A percentile compares a stretch with the other conserved stretches of the same genome.
phyloP scores from a whole-genome alignment of 1,140 invertebrate genomes.

The Drosophila novamexicana region DNA sequence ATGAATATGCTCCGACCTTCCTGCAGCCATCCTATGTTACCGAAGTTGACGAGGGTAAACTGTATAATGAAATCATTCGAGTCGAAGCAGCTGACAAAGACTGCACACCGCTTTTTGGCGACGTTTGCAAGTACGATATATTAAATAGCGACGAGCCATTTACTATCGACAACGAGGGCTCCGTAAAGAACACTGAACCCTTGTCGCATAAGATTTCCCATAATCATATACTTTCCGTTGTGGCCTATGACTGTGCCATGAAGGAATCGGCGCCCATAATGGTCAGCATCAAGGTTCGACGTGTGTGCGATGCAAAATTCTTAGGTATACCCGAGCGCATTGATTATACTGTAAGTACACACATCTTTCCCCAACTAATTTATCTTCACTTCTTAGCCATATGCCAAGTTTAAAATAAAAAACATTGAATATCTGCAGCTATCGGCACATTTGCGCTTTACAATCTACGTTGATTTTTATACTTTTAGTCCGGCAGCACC shows the following conservation, averaged over 20 bases:
- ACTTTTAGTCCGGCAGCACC: background rate
- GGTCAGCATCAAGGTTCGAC: slow-evolving; percentile 95
- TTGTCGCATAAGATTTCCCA: slow-evolving; percentile 95
- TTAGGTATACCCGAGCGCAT: slow-evolving; percentile 93
- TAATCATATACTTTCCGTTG: slow-evolving; percentile 98
- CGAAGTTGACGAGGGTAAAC: slow-evolving; percentile 94
- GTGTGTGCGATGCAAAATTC: slow-evolving; percentile 79
- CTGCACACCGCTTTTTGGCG: slow-evolving; percentile 95
- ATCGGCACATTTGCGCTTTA: too few relatives aligned
- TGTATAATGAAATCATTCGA: slow-evolving; percentile 95
- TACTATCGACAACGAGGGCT: slow-evolving; percentile 95
- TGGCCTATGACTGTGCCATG: slow-evolving; percentile 98
- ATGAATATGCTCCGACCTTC: slow-evolving; percentile 96
- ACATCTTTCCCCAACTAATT: background rate
- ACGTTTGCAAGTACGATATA: slow-evolving; percentile 98
- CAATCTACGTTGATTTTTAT: too few relatives aligned
- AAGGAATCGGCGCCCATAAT: slow-evolving; percentile 94
- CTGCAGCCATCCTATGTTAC: slow-evolving; percentile 94
- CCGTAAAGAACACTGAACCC: slow-evolving; percentile 95
- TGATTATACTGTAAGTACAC: slow-evolving; percentile 93
- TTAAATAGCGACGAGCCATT: slow-evolving; percentile 95
- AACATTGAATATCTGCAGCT: too few relatives aligned
- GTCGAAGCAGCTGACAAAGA: slow-evolving; percentile 96
- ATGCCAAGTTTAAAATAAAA: too few relatives aligned
- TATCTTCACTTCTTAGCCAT: background rate